phyloP scores from a whole-genome alignment of 2,888 invertebrate species.

The Dryobota labecula region DNA sequence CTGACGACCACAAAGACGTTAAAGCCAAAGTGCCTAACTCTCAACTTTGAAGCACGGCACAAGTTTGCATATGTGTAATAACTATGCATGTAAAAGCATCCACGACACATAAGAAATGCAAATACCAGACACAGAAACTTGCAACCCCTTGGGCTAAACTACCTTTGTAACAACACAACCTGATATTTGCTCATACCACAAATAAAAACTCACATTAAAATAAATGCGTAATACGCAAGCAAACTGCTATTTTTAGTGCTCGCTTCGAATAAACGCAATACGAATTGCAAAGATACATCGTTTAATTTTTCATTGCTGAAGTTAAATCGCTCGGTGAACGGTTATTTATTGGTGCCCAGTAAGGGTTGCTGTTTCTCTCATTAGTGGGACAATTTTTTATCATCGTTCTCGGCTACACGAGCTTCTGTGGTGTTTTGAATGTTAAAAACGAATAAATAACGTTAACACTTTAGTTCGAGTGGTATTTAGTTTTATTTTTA shows the following conservation, averaged over 20 bases:
- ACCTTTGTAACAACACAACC: background rate
- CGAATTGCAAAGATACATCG: conserved; percentile 77
- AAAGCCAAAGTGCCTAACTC: background rate
- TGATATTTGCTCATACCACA: background rate
- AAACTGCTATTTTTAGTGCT: conserved; percentile 67
- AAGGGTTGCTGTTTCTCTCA: conserved; percentile 73
- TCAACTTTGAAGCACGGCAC: background rate
- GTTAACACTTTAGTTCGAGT: conserved; percentile 53
- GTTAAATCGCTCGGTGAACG: conserved; percentile 77
- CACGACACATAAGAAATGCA: background rate
- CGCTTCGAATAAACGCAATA: conserved; percentile 70
- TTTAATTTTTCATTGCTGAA: conserved; percentile 82
- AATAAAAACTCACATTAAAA: conserved; percentile 27
- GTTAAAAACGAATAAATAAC: conserved; percentile 60
- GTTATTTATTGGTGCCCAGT: conserved; percentile 78
- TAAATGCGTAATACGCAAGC: conserved; percentile 66
- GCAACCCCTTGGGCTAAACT: background rate
- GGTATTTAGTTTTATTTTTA: conserved; percentile 38
- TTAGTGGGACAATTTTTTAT: conserved; percentile 75
- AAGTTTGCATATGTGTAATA: background rate
- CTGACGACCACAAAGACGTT: background rate
- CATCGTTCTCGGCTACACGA: conserved; percentile 64
- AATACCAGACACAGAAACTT: conserved; percentile 6
- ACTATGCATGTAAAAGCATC: background rate
- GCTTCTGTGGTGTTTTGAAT: conserved; percentile 68